A percentile compares a stretch with the other conserved stretches of the same genome.
phyloP scores from a whole-genome alignment of 2,888 invertebrate genomes.

The Monoplex corrugatus region DNA sequence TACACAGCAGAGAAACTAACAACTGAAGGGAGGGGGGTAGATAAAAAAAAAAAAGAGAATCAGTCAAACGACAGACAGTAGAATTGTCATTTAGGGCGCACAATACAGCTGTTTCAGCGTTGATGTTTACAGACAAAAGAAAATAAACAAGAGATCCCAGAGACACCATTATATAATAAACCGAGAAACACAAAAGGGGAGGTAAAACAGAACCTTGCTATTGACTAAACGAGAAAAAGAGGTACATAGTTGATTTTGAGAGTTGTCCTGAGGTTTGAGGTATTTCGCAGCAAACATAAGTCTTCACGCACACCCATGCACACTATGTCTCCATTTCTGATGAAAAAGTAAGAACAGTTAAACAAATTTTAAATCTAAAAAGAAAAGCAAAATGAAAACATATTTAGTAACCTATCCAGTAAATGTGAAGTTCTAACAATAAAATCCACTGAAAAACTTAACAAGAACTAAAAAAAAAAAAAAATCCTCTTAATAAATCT shows the following conservation, averaged over 20 bases:
- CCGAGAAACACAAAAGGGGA: neutral
- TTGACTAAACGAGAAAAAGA: conserved; percentile 35
- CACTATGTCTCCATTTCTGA: neutral
- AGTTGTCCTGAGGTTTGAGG: conserved; percentile 39
- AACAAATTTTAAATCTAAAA: neutral
- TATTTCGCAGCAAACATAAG: neutral
- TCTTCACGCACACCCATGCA: neutral
- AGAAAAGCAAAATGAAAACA: neutral
- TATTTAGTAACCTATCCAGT: neutral
- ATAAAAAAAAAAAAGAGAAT: neutral
- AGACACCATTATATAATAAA: neutral
- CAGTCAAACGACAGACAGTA: neutral
- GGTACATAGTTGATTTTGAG: conserved; percentile 34
- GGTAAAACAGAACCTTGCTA: neutral
- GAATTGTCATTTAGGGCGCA: neutral
- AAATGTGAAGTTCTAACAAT: too few species aligned
- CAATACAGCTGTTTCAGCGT: neutral
- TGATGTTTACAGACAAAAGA: neutral
- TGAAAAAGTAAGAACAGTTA: neutral
- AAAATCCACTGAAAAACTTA: neutral
- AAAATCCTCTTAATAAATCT: neutral
- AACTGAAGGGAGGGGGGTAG: too few species aligned
- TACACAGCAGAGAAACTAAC: too few species aligned
- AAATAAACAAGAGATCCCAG: neutral
- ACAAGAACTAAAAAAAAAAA: neutral